phyloP scores from a whole-genome alignment of 2,888 invertebrate genomes.

The Hypomecis punctinalis region DNA sequence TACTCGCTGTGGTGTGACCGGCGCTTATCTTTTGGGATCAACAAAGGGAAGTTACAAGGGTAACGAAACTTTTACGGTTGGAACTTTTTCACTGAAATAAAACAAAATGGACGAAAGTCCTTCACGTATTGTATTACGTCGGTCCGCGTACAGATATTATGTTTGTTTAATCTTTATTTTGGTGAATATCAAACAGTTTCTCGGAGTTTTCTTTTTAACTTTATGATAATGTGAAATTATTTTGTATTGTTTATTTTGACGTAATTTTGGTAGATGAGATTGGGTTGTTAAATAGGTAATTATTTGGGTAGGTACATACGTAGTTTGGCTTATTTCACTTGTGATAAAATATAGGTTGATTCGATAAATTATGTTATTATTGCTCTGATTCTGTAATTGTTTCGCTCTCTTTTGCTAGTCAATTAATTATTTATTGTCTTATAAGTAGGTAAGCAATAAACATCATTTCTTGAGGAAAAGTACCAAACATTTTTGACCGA shows the following conservation, averaged over 20 bases:
- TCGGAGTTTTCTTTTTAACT: slow-evolving; percentile 6
- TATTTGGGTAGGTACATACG: no score
- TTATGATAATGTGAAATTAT: slow-evolving; percentile 2
- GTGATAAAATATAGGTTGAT: no score
- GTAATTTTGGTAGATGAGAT: neutral
- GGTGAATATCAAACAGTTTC: slow-evolving; percentile 12
- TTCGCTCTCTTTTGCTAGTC: no score
- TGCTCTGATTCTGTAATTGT: no score
- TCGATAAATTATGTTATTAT: no score
- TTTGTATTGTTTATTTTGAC: neutral
- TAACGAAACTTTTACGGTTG: slow-evolving; percentile 31
- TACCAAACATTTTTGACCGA: no score
- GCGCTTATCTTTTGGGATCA: slow-evolving; percentile 30
- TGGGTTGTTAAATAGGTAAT: neutral
- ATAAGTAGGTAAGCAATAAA: no score
- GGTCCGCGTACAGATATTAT: slow-evolving; percentile 25
- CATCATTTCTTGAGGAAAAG: no score
- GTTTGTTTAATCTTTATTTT: slow-evolving; percentile 31
- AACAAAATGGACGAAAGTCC: slow-evolving; percentile 30
- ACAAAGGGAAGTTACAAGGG: slow-evolving; percentile 34
- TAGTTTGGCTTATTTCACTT: no score
- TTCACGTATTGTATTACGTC: slow-evolving; percentile 25
- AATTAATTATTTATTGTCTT: no score
- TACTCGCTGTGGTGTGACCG: slow-evolving; percentile 5
- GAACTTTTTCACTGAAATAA: slow-evolving; percentile 35